Percentiles rank a stretch among this genome's conserved stretches.
phyloP scores from a whole-genome alignment of 1,140 invertebrate species.

The Calephelis nemesis region DNA sequence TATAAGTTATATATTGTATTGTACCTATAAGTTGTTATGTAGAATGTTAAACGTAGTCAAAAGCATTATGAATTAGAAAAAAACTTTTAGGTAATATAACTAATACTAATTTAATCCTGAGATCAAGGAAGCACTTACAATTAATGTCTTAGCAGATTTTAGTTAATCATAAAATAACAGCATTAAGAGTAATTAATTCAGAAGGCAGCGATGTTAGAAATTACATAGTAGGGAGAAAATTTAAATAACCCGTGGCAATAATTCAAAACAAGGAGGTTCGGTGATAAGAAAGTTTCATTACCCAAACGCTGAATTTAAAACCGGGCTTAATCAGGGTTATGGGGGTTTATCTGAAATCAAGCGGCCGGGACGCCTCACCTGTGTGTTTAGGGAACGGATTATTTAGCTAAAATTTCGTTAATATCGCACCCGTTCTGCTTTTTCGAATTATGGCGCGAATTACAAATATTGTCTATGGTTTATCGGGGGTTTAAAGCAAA shows the following conservation, averaged over 20 bases:
- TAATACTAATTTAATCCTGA: too few relatives aligned
- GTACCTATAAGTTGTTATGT: too few relatives aligned
- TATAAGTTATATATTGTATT: too few relatives aligned
- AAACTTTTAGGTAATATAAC: too few relatives aligned
- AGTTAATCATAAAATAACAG: constrained; percentile 1
- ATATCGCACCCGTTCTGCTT: constrained; percentile 41
- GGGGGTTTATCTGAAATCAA: constrained; percentile 61
- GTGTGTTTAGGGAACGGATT: constrained; percentile 70
- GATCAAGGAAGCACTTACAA: too few relatives aligned
- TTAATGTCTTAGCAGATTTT: background rate
- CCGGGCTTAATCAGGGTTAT: constrained; percentile 70
- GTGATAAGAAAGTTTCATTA: constrained; percentile 77
- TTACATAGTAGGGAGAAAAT: constrained; percentile 42
- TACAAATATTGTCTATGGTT: constrained; percentile 34
- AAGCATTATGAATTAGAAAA: too few relatives aligned
- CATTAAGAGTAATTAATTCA: constrained; percentile 18
- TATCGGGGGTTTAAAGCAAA: constrained; percentile 19
- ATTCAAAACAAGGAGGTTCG: constrained; percentile 63
- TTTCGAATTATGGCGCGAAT: constrained; percentile 36
- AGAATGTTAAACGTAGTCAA: too few relatives aligned
- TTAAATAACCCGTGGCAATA: constrained; percentile 62
- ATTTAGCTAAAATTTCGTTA: constrained; percentile 65
- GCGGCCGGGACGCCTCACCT: constrained; percentile 49
- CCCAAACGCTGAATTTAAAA: constrained; percentile 72
- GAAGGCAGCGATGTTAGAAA: constrained; percentile 20